Conservation (phyloP, 2,113 vertebrate species). For the Tragelaphus imberbis region DNA sequence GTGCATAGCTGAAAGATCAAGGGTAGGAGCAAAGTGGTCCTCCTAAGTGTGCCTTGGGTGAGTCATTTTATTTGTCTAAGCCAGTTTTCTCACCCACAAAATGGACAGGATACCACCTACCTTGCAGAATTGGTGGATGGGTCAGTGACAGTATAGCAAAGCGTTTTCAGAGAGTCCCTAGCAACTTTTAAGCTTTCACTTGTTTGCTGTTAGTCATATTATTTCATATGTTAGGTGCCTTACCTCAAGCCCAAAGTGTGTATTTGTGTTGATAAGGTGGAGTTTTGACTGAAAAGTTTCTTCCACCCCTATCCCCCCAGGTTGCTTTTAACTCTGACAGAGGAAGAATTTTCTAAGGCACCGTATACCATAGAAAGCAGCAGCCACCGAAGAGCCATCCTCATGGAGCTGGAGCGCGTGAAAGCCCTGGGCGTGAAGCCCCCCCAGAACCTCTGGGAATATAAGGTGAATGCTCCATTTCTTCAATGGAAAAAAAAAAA, state of each 20-base stretch:
- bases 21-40: background rate
- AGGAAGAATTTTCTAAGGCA: slow-evolving; percentile 87
- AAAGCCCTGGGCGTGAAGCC: slow-evolving; percentile 88
- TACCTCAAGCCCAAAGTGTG: background rate
- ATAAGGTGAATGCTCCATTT: slow-evolving; percentile 83
- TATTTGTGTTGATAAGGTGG: background rate
- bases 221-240: background rate
- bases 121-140: background rate
- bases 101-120: background rate
- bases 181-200: background rate
- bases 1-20: background rate
- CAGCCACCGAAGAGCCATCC: slow-evolving; percentile 87
- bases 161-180: background rate
- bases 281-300: background rate
- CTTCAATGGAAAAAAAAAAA: background rate
- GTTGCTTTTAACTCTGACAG: slow-evolving; percentile 87
- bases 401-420: slow-evolving; percentile 87
- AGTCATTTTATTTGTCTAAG: background rate
- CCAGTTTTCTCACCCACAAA: background rate
- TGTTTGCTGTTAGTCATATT: background rate
- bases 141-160: background rate
- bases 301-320: slow-evolving; percentile 68
- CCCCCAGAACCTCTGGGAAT: slow-evolving; percentile 96
- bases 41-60: background rate
- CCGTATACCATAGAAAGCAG: slow-evolving; percentile 87